These are phyloP conservation scores for Xanthorhoe designata DNA, from an alignment of 2,888 invertebrate species.

Conservation along the genomic window DNA sequence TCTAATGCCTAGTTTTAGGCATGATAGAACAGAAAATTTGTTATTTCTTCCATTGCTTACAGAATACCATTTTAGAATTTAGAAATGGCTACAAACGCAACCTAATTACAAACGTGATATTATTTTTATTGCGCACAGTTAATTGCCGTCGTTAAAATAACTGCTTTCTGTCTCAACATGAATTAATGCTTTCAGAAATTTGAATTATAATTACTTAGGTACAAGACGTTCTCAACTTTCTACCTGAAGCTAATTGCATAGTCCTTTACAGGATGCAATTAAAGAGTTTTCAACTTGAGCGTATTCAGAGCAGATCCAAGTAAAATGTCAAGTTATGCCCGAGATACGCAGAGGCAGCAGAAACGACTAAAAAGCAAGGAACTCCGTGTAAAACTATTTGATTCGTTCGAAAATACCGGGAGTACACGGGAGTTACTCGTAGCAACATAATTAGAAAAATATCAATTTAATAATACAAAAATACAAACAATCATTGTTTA, in stretches of 20 bases:
- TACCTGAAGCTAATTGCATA: conserved; percentile 63
- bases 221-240: conserved; percentile 56
- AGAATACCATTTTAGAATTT: conserved; percentile 25
- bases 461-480: too few species aligned
- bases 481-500: too few species aligned
- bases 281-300: conserved; percentile 68
- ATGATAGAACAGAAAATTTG: background rate
- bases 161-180: conserved; percentile 33
- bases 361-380: too few species aligned
- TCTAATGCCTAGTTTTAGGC: background rate
- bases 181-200: conserved; percentile 40
- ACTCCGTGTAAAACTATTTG: too few species aligned
- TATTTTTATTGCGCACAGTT: conserved; percentile 36
- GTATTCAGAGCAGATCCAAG: conserved; percentile 48
- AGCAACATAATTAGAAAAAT: too few species aligned
- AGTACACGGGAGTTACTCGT: too few species aligned
- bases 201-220: conserved; percentile 37
- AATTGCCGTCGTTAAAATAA: conserved; percentile 40
- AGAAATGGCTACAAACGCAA: conserved; percentile 17
- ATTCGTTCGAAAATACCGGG: too few species aligned
- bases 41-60: conserved; percentile 5
- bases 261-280: conserved; percentile 68
- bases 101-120: conserved; percentile 38
- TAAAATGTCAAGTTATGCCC: conserved; percentile 56
- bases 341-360: conserved; percentile 7